Conservation (phyloP, 2,888 invertebrate genomes). For the Coecobrya sp. region DNA sequence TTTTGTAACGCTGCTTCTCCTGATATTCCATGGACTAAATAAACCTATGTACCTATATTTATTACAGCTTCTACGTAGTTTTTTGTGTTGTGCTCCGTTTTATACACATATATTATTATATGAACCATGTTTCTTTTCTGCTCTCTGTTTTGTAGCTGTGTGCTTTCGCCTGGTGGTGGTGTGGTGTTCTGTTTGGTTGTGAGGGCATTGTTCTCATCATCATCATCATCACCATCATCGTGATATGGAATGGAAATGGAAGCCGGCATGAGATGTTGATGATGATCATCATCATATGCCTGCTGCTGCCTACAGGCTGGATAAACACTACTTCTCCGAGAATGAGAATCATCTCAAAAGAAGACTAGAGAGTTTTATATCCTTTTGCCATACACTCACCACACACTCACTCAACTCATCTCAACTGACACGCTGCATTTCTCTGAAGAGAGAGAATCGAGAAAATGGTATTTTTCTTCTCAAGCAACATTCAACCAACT, state of each 20-base stretch:
- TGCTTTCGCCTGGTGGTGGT: background rate
- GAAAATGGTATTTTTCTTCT: conserved; percentile 15
- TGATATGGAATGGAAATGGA: background rate
- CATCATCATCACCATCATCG: conserved; percentile 33
- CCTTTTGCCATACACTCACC: background rate
- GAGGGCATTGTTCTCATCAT: conserved; percentile 77
- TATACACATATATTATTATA: background rate
- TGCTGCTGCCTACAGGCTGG: conserved; percentile 76
- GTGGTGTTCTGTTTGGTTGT: conserved; percentile 22
- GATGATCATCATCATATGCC: conserved; percentile 47
- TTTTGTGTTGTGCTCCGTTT: background rate
- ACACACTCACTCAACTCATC: background rate
- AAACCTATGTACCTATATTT: background rate
- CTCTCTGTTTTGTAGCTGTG: background rate
- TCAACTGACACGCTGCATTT: conserved; percentile 66
- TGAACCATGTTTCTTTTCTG: background rate
- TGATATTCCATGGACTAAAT: background rate
- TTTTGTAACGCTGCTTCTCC: background rate
- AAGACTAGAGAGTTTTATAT: background rate
- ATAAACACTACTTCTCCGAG: conserved; percentile 65
- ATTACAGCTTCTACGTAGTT: background rate
- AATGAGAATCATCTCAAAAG: conserved; percentile 1
- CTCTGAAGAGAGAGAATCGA: conserved; percentile 42
- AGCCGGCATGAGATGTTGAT: background rate
- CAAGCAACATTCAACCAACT: too few relatives aligned